Percentiles rank a stretch among this genome's conserved stretches.
phyloP scores from a whole-genome alignment of 2,888 invertebrate species.

The Nebria salina region DNA sequence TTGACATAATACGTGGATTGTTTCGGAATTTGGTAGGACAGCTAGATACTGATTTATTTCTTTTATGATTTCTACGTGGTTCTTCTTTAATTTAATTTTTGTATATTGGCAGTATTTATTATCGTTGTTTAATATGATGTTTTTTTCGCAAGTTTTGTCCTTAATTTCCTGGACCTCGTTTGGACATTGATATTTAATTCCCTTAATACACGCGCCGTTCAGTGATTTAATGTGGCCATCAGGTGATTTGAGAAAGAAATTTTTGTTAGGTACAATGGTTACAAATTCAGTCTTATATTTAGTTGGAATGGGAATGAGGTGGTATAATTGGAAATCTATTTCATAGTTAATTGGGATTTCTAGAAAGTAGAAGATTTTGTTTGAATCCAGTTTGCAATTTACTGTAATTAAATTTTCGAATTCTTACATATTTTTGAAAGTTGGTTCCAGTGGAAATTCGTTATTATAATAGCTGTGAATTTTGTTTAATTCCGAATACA shows the following conservation, averaged over 20 bases:
- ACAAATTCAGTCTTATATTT: slow-evolving; percentile 31
- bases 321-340: slow-evolving; percentile 38
- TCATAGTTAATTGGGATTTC: slow-evolving; percentile 46
- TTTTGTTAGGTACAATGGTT: slow-evolving; percentile 37
- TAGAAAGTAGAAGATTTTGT: slow-evolving; percentile 40
- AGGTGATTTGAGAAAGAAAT: slow-evolving; percentile 40
- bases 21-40: no score
- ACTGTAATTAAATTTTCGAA: slow-evolving; percentile 21
- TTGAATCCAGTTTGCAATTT: slow-evolving; percentile 25
- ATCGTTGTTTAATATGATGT: no score
- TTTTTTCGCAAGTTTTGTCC: no score
- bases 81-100: no score
- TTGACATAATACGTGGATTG: no score
- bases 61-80: no score
- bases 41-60: no score
- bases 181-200: no score
- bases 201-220: no score
- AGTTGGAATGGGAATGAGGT: slow-evolving; percentile 41
- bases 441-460: background rate
- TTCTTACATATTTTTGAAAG: background rate
- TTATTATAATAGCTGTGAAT: slow-evolving; percentile 6
- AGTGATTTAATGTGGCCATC: slow-evolving; percentile 38
- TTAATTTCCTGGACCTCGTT: no score
- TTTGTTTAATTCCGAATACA: slow-evolving; percentile 5
- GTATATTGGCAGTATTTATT: no score